Evolutionary conservation across 2,888 invertebrate species (phyloP), one percentile per base, ranked within the genome.

Genomic region (Aphelenchoides bicaudatus): DNA sequence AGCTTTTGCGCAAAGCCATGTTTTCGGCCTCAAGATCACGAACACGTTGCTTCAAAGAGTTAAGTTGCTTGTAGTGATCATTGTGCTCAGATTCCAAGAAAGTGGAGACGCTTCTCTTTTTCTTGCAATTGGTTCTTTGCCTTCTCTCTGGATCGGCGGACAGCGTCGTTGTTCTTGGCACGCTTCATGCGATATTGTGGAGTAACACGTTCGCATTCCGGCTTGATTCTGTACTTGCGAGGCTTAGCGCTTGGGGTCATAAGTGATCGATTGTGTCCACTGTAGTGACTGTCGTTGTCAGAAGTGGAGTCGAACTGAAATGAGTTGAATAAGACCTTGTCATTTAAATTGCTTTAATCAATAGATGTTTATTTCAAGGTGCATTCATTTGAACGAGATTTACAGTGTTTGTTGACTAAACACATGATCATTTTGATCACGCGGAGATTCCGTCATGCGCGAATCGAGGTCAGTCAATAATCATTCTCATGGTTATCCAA

Each of bases 101-200:
- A 52, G 6, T 51, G 31, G 30, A 63, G 48, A 13, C 62, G 57
- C 4, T 53, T 37, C 25, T 66, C 66, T 31, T 69, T 66, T 27
- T 66, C 59, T 50, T 52, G 55, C 49, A 64, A 64, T 38, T 48
- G 30, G n/a, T 50, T 53, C 61, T 70, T 67, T 23, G 67, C 67
- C 60, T 67, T 67, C 23, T 61, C 62, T 30, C 67, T 57, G 37
- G 56, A 55, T 13, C 63, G 56, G 6, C 67, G 67, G 6, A 67
- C 67, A 13, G 67, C 67, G 48, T 67, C 67, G 56, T 67, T 67
- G 52, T 71, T 67, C 56, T 67, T 67, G 29, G 60, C 61, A 28
- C 67, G 58, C 59, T 67, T 67, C 29, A 57, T 47, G 51, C 62
- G 52, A 52, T 67, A 67, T 2, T 50, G 46, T 10, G 70, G 67